These are phyloP conservation scores for Agonum fuliginosum DNA, from an alignment of 2,888 invertebrate species.

Conservation along the genomic window DNA sequence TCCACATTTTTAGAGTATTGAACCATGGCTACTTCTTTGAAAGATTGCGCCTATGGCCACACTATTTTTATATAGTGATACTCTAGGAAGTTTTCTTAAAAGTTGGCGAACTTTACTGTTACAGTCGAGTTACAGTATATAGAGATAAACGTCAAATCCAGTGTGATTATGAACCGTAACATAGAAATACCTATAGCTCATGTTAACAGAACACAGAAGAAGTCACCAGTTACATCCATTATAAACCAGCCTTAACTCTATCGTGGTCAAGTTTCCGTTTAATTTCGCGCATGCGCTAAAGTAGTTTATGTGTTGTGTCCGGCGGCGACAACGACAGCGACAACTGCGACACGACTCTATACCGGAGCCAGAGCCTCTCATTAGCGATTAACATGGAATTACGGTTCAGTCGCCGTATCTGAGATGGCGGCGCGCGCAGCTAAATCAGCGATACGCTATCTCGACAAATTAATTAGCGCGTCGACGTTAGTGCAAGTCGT, in stretches of 20 bases:
- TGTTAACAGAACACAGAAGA: too few species aligned
- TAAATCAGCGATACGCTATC: slow-evolving; percentile 39
- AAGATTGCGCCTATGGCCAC: too few species aligned
- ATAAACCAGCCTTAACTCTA: not conserved
- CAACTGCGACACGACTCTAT: slow-evolving; percentile 44
- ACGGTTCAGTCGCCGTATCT: slow-evolving; percentile 45
- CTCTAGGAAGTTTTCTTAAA: too few species aligned
- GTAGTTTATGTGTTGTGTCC: slow-evolving; percentile 11
- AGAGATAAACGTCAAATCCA: too few species aligned
- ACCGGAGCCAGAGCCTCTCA: slow-evolving; percentile 31
- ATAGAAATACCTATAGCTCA: too few species aligned
- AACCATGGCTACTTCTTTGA: too few species aligned
- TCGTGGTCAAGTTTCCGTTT: not conserved
- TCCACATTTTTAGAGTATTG: too few species aligned
- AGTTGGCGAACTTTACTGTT: too few species aligned
- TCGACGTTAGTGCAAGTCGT: not conserved
- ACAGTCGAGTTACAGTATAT: too few species aligned
- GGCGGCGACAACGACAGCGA: slow-evolving; percentile 24
- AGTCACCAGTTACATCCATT: too few species aligned
- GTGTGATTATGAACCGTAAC: too few species aligned
- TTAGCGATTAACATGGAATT: slow-evolving; percentile 57
- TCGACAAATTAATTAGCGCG: slow-evolving; percentile 48
- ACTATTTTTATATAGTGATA: too few species aligned
- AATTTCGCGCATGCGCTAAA: not conserved
- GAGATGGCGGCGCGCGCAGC: slow-evolving; percentile 33